A percentile compares a stretch with the other conserved stretches of the same genome.
Conservation (phyloP, 2,113 vertebrate genomes). For the Aegypius monachus region DNA sequence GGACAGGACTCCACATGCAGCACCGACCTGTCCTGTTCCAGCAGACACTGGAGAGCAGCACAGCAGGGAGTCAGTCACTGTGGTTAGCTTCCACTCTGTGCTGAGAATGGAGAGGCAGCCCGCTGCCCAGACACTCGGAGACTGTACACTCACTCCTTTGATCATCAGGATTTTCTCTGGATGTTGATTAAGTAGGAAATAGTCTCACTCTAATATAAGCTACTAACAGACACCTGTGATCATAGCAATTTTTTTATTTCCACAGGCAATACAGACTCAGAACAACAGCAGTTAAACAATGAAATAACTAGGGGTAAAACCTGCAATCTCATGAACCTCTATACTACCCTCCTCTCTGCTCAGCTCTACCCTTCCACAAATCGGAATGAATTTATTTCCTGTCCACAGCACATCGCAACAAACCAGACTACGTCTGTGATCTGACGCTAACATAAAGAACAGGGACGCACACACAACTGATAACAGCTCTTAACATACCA, state of each 20-base stretch:
- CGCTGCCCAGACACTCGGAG: accelerated
- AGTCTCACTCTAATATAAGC: background rate
- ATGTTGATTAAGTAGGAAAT: background rate
- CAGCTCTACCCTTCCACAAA: background rate
- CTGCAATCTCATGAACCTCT: background rate
- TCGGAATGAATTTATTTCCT: background rate
- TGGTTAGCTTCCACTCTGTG: background rate
- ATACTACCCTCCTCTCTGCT: background rate
- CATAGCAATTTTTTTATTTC: background rate
- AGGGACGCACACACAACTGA: background rate
- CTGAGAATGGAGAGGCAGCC: background rate
- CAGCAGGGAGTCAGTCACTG: background rate
- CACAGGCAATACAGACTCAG: background rate
- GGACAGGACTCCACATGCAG: background rate
- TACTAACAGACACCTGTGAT: background rate
- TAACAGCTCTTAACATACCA: background rate
- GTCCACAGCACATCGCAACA: background rate
- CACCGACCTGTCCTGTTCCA: background rate
- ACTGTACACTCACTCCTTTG: background rate
- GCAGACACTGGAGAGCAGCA: background rate
- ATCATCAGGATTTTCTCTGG: background rate
- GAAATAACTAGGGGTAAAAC: background rate
- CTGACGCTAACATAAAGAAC: background rate
- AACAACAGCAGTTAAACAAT: background rate
- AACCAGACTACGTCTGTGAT: background rate